Conservation (phyloP, 2,888 invertebrate genomes). For the Hyposoter didymator region DNA sequence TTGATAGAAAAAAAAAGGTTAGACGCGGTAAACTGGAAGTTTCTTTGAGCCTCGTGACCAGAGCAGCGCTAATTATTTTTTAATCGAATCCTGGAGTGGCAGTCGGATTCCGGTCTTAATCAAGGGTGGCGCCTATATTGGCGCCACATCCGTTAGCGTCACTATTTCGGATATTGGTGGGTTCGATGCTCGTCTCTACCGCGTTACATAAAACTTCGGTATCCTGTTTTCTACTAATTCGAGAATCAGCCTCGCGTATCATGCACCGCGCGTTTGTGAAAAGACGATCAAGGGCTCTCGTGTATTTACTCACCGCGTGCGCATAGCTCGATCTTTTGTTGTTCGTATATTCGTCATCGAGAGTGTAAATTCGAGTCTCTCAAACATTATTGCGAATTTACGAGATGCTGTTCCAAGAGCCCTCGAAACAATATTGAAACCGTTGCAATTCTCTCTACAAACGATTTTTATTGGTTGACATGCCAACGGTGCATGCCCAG, state of each 20-base stretch:
- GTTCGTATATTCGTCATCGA: conserved; percentile 38
- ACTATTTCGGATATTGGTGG: conserved; percentile 6
- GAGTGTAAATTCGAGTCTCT: conserved; percentile 6
- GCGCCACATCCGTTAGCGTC: conserved; percentile 78
- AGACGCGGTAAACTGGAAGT: conserved; percentile 33
- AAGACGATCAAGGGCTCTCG: conserved; percentile 40
- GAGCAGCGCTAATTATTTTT: conserved; percentile 72
- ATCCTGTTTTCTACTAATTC: conserved; percentile 30
- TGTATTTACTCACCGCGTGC: conserved; percentile 43
- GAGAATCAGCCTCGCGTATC: conserved; percentile 22
- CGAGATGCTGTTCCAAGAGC: not conserved
- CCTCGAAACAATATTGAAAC: conserved; percentile 30
- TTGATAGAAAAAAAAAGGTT: conserved; percentile 23
- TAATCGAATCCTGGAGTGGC: conserved; percentile 80
- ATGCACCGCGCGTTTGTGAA: conserved; percentile 5
- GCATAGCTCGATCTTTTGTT: conserved; percentile 35
- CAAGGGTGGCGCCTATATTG: conserved; percentile 77
- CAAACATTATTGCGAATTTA: conserved; percentile 48
- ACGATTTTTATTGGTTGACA: not conserved
- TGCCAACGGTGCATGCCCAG: conserved; percentile 43
- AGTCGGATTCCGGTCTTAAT: conserved; percentile 79
- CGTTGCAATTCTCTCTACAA: not conserved
- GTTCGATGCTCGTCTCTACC: not conserved
- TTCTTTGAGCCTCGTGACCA: conserved; percentile 54
- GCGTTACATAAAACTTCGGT: not conserved